These are phyloP conservation scores for Pelochelys cantorii DNA, from an alignment of 2,797 vertebrate genomes.

Conservation along the genomic window DNA sequence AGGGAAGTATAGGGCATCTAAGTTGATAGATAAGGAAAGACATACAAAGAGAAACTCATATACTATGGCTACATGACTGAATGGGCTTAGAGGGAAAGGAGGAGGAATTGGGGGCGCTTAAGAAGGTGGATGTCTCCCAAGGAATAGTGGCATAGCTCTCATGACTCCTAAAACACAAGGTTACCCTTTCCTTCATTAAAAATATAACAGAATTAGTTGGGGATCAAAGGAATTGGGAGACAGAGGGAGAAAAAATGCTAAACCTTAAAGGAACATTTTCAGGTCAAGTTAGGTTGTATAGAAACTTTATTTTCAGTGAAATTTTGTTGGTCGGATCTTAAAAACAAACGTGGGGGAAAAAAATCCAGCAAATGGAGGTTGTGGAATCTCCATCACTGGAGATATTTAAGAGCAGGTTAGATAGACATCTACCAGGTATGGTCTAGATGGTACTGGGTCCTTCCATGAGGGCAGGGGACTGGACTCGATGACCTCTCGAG, in stretches of 20 bases:
- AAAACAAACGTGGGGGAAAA: slow-evolving; percentile 17
- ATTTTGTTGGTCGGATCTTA: no score
- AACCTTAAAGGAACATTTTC: neutral
- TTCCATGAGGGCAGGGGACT: no score
- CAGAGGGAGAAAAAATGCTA: neutral
- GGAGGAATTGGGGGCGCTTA: rapidly evolving
- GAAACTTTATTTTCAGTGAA: neutral
- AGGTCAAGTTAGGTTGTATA: neutral
- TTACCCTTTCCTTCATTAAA: slow-evolving; percentile 26
- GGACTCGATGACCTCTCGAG: no score
- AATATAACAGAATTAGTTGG: neutral
- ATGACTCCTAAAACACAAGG: neutral
- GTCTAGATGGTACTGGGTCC: no score
- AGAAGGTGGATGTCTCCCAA: neutral
- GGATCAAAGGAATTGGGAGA: neutral
- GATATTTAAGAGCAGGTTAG: no score
- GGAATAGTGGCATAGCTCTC: neutral
- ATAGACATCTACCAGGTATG: no score
- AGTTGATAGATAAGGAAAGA: neutral
- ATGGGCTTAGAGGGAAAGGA: rapidly evolving
- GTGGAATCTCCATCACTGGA: no score
- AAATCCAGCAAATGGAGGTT: neutral
- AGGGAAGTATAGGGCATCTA: neutral
- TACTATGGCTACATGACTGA: neutral
- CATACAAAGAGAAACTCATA: neutral